These are phyloP conservation scores for Sphenodon punctatus DNA, from an alignment of 2,797 vertebrate species.

Conservation along the genomic window DNA sequence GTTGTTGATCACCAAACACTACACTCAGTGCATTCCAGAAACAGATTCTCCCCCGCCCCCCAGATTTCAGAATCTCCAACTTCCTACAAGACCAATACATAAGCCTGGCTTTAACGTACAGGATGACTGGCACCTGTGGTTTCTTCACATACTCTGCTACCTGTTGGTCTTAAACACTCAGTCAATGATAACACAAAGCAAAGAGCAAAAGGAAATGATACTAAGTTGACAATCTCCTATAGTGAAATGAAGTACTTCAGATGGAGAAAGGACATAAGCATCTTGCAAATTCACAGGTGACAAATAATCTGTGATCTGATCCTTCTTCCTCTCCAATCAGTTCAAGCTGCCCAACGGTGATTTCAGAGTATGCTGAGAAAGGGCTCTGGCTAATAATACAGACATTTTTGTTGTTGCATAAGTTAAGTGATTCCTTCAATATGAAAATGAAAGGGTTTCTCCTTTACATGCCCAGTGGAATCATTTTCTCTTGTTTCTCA, in stretches of 20 bases:
- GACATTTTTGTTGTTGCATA: neutral
- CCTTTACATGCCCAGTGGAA: neutral
- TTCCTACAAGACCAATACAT: neutral
- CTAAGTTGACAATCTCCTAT: neutral
- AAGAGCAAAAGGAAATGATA: neutral
- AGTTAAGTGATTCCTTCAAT: accelerated
- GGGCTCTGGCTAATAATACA: neutral
- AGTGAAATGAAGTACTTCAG: neutral
- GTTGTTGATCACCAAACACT: neutral
- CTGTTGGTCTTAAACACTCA: neutral
- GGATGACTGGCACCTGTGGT: neutral
- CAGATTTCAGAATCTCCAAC: no score
- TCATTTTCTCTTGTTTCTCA: neutral
- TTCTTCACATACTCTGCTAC: neutral
- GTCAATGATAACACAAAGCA: neutral
- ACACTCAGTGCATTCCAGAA: neutral
- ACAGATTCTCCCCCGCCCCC: no score
- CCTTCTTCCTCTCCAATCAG: neutral
- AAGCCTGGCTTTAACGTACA: no score
- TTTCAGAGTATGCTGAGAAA: neutral
- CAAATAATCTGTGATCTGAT: neutral
- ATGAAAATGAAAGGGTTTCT: neutral
- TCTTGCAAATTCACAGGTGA: accelerated
- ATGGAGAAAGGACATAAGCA: neutral
- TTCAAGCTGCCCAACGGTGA: neutral